A percentile compares a stretch with the other conserved stretches of the same genome.
These are phyloP conservation scores for Drosophila insularis DNA, from an alignment of 1,140 invertebrate species.

Conservation along the genomic window DNA sequence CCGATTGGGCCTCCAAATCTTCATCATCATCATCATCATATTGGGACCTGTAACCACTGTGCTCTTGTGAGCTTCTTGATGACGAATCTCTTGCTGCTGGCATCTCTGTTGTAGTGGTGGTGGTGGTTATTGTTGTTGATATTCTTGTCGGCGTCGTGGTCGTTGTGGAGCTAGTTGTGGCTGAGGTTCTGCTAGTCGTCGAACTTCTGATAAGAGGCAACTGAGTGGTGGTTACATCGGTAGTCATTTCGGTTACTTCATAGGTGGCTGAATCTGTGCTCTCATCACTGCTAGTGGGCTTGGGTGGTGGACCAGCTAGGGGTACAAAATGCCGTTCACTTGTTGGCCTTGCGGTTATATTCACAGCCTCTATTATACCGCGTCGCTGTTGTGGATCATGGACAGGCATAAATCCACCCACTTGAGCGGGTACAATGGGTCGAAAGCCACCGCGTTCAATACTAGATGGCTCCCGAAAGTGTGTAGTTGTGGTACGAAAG, in stretches of 20 bases:
- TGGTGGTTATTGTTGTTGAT: conserved; percentile 10
- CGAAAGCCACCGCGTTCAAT: conserved; percentile 89
- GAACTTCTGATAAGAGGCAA: conserved; percentile 38
- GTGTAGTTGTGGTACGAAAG: conserved; percentile 76
- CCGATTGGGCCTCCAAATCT: conserved; percentile 74
- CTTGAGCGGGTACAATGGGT: conserved; percentile 86
- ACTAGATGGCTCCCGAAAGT: conserved; percentile 84
- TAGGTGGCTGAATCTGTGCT: conserved; percentile 61
- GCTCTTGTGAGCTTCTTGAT: conserved; percentile 21
- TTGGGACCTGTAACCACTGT: conserved; percentile 40
- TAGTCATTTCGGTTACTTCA: conserved; percentile 63
- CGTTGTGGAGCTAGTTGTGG: conserved; percentile 34
- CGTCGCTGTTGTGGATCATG: conserved; percentile 71
- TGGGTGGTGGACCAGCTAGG: conserved; percentile 31
- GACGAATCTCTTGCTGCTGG: conserved; percentile 15
- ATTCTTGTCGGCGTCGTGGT: conserved; percentile 22
- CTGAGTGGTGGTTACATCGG: conserved; percentile 49
- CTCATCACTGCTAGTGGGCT: conserved; percentile 47
- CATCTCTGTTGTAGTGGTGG: neutral
- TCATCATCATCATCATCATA: conserved; percentile 69
- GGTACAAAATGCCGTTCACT: conserved; percentile 60
- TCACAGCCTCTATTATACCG: conserved; percentile 62
- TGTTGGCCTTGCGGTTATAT: conserved; percentile 43
- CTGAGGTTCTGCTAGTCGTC: conserved; percentile 20
- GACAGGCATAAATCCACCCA: conserved; percentile 87